Base-by-base conservation (phyloP, 1,140 invertebrate genomes). In the Antheraea pernyi region DNA sequence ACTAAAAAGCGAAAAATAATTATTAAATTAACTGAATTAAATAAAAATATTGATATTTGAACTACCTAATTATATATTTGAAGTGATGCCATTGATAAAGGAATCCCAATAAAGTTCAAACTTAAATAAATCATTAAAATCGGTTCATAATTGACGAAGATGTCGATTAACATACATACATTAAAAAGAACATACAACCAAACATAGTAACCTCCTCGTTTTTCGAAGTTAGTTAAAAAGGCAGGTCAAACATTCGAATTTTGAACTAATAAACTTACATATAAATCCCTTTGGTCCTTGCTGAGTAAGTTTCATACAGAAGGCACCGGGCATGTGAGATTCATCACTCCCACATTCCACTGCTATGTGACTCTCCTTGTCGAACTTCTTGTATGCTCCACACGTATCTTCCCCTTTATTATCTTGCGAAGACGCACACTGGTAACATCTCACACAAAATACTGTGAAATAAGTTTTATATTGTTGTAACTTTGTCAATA, bases 261-360 rank as follows among this genome's bases (percentile, higher is more conserved):
- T 53, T 53, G 16, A 16, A 6, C 16, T 13, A 53, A 16, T 36
- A 69, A 62, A 95, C 96, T 95, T 91, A 97, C 97, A 98, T 83
- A 98, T 97, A 84, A 98, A 98, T 78, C 97, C 97, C 86, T 95
- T 94, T 0, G 97, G 97, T 61, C 97, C 95, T 88, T 99, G 97
- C 78, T 98, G 96, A 0, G 96, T 96, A 16, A 97, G 93, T 93
- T 98, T 98, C 88, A 98, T 97, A 90, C 97, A 99, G 89, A 99
- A 98, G 7, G 97, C 97, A n/a, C 97, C 97, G 65, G 97, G 97
- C 88, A 97, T 97, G 62, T 96, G 94, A 67, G 97, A 97, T 83
- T 98, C 97, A 81, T 98, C 97, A 83, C 95, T 97, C 76, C 96
- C 97, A 84, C 97, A 99, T 74, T 98, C 97, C 9, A 98, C 95